phyloP scores from a whole-genome alignment of 1,140 invertebrate species.

The Sinonovacula constricta region DNA sequence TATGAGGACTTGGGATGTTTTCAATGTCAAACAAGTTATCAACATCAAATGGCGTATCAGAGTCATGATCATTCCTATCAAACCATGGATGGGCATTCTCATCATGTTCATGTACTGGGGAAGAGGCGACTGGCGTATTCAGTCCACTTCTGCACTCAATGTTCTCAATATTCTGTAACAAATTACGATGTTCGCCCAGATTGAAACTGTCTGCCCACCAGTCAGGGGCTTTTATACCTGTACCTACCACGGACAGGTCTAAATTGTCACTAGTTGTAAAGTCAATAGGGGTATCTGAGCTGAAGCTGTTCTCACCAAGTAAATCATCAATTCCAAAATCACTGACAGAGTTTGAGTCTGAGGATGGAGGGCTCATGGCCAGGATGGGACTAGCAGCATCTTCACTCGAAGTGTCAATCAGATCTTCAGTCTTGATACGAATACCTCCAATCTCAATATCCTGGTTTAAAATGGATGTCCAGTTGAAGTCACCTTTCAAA shows the following conservation, averaged over 20 bases:
- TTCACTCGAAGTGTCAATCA: conserved; percentile 66
- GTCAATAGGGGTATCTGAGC: conserved; percentile 62
- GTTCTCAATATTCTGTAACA: conserved; percentile 45
- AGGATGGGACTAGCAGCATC: conserved; percentile 64
- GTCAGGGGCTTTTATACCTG: conserved; percentile 71
- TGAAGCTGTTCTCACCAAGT: conserved; percentile 65
- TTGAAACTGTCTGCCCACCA: conserved; percentile 75
- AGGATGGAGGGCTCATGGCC: conserved; percentile 73
- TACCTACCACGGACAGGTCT: conserved; percentile 74
- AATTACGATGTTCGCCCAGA: conserved; percentile 39
- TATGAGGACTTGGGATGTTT: conserved; percentile 71
- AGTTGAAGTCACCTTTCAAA: conserved; percentile 77
- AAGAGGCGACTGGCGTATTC: conserved; percentile 67
- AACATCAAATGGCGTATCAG: conserved; percentile 72
- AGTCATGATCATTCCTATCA: conserved; percentile 63
- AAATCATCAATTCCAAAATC: conserved; percentile 72
- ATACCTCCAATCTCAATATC: conserved; percentile 78
- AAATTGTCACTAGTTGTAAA: conserved; percentile 69
- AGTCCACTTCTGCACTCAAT: conserved; percentile 60
- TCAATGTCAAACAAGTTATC: conserved; percentile 76
- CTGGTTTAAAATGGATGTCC: conserved; percentile 79
- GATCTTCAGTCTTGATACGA: conserved; percentile 76
- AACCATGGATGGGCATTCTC: conserved; percentile 69
- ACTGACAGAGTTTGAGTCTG: conserved; percentile 71
- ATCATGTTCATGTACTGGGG: conserved; percentile 60